Percentiles rank a stretch among this genome's conserved stretches.
phyloP scores from a whole-genome alignment of 2,888 invertebrate species.

The Tachina grossa region DNA sequence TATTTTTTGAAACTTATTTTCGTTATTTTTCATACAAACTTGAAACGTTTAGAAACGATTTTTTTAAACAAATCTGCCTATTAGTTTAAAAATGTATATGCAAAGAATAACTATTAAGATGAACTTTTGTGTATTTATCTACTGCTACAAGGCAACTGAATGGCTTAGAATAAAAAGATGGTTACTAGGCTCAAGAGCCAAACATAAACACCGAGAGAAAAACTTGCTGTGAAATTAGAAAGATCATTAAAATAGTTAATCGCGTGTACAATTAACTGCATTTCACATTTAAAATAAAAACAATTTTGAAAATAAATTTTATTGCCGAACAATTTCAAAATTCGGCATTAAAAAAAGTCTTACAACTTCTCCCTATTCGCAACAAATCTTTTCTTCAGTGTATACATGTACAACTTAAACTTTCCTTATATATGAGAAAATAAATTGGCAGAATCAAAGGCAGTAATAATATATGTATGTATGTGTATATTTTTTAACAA shows the following conservation, averaged over 20 bases:
- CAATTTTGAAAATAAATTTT: neutral
- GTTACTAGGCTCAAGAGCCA: neutral
- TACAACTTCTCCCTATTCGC: neutral
- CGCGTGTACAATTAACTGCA: no score
- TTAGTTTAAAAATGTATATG: slow-evolving; percentile 68
- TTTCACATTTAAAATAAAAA: neutral
- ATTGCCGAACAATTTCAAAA: no score
- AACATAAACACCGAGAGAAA: slow-evolving; percentile 6
- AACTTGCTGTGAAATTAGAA: neutral
- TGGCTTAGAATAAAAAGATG: slow-evolving; percentile 74
- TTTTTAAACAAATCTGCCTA: no score
- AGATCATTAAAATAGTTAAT: neutral
- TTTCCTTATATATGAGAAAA: neutral
- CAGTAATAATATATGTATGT: slow-evolving; percentile 46
- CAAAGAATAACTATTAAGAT: slow-evolving; percentile 64
- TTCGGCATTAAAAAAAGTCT: no score
- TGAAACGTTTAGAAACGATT: no score
- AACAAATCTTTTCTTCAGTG: slow-evolving; percentile 5
- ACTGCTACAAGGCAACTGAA: slow-evolving; percentile 80
- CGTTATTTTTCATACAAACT: no score
- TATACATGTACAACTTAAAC: neutral
- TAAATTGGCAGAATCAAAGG: slow-evolving; percentile 58
- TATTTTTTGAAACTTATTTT: no score
- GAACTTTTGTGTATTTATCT: slow-evolving; percentile 72
- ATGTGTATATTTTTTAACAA: slow-evolving; percentile 41